These are phyloP conservation scores for Centroberyx gerrardi DNA, from an alignment of 2,797 vertebrate genomes.

Conservation along the genomic window DNA sequence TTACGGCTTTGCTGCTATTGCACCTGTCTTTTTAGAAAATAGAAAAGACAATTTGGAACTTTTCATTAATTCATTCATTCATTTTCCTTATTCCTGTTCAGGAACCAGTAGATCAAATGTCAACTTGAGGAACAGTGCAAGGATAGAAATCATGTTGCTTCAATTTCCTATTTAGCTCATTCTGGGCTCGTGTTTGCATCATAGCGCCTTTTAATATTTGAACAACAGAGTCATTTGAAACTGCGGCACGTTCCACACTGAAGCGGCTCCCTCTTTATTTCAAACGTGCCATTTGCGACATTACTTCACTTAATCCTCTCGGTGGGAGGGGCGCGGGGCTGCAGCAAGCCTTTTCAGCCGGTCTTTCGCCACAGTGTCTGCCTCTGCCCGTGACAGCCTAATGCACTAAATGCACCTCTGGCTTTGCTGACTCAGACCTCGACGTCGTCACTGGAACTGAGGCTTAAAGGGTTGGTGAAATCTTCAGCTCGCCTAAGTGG, in stretches of 20 bases:
- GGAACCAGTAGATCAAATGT: no score
- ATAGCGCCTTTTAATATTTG: neutral
- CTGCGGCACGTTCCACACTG: no score
- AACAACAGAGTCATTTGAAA: neutral
- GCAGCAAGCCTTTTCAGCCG: neutral
- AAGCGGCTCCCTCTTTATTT: no score
- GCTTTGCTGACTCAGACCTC: neutral
- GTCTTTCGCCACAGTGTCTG: neutral
- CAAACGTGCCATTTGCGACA: neutral
- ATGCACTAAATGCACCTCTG: constrained; percentile 12
- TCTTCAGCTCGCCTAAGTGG: neutral
- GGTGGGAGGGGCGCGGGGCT: neutral
- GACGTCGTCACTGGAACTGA: neutral
- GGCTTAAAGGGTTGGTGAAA: neutral
- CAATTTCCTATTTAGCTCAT: neutral
- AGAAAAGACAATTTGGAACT: neutral
- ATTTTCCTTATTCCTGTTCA: neutral
- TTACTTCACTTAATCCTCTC: neutral
- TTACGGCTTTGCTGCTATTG: neutral
- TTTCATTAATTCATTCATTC: neutral
- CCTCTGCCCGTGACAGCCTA: neutral
- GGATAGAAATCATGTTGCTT: neutral
- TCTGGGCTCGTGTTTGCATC: neutral
- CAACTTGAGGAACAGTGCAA: no score
- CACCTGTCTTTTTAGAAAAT: neutral